phyloP scores from a whole-genome alignment of 2,113 vertebrate genomes.

The Vidua chalybeata region DNA sequence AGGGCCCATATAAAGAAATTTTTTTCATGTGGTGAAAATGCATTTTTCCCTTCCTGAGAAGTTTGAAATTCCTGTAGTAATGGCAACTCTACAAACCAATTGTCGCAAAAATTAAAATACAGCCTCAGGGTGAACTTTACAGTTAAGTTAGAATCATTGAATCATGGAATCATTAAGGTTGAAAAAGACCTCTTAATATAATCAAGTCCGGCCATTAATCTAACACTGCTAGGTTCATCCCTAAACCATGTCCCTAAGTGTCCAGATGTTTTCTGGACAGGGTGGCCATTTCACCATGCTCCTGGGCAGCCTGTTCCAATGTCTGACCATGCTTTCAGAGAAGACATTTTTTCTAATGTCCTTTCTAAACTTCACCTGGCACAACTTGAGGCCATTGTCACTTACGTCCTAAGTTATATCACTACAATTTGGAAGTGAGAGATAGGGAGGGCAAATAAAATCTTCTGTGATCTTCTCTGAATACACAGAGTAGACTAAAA shows the following conservation, averaged over 20 bases:
- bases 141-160: not conserved
- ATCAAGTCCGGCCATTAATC: not conserved
- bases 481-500: not conserved
- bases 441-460: not conserved
- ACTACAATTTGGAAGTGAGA: not conserved
- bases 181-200: not conserved
- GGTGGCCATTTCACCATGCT: not conserved
- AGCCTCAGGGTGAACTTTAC: not conserved
- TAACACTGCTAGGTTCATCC: not conserved
- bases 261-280: not conserved
- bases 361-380: not conserved
- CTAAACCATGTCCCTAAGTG: not conserved
- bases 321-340: not conserved
- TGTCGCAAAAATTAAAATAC: not conserved
- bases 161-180: not conserved
- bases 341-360: not conserved
- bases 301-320: not conserved
- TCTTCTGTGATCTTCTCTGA: not conserved
- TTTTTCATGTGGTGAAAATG: not conserved
- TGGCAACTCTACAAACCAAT: not conserved
- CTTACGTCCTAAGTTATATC: not conserved
- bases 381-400: not conserved
- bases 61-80: not conserved
- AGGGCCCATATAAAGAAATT: not conserved
- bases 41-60: not conserved